Base-by-base conservation (phyloP, 2,113 vertebrate species). In the Hyperoodon ampullatus region DNA sequence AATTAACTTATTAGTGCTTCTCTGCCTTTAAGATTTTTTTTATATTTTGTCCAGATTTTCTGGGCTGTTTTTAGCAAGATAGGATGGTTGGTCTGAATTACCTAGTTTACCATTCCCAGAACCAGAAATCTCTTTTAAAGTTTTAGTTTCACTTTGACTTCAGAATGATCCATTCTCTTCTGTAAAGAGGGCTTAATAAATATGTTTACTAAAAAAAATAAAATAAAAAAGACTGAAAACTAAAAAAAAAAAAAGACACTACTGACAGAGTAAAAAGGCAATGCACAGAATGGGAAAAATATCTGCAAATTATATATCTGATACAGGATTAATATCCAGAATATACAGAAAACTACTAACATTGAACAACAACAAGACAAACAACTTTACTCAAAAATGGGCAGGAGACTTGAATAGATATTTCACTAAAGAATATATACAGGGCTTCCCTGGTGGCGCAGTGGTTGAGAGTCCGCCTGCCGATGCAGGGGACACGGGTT, bases 131-230 rank as follows among this genome's bases (percentile, higher is more conserved):
- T 83, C 75, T 93, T 96, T 92, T 33, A 68, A 92, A 94, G 82
- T 97, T 97, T 97, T 91, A 35, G 83, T 97, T 98, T 98, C 90
- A 66, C 72, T 97, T 97, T 96, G 47, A 39, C 42, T 94, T 97
- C 80, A 96, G 87, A 98, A 61, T 47, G n/a, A 58, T 92, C 74
- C 96, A 1, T 50, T 89, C 35, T 68, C 7, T 70, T 71, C 88
- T 91, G 18, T 82, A 93, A 88, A 85, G n/a, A 42, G n/a, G 3
- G 19, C 65, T 93, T 90, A 74, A 82, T 83, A 81, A 97, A 90
- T 94, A 85, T 94, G n/a, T 94, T 97, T 96, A 74, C 55, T 90
- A 65, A 66, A 93, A 93, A 94, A 92, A 61, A 44, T 15, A 53
- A 53, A 90, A 78, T 58, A 28, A 44, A n/a, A 92, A 80, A 39